Evolutionary conservation across 92 coral and sea anemone species (phyloP).

Genomic region (Blastomussa wellsi): DNA sequence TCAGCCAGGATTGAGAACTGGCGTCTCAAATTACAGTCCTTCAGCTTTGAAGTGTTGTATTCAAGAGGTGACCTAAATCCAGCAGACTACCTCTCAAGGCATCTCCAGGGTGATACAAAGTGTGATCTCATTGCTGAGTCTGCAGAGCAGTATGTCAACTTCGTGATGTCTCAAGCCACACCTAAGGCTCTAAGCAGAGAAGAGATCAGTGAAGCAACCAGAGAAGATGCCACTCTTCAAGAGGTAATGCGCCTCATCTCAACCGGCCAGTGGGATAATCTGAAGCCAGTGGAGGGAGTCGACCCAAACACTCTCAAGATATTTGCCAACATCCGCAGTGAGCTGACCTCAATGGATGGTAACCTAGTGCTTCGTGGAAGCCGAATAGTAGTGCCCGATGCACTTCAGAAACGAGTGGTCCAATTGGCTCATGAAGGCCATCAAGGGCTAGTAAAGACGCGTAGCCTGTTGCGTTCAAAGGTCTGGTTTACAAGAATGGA

Average conservation of each 20-base stretch:
- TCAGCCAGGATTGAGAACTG: conserved; percentile 45
- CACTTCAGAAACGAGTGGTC: too few relatives aligned
- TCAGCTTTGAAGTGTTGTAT: conserved; percentile 30
- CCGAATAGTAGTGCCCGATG: too few relatives aligned
- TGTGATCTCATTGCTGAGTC: conserved; percentile 36
- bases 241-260: too few relatives aligned
- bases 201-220: too few relatives aligned
- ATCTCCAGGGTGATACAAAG: conserved; percentile 38
- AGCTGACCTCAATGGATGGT: conserved; percentile 49
- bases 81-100: conserved; percentile 44
- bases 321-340: conserved; percentile 47
- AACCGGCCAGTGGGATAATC: too few relatives aligned
- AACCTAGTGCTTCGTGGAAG: too few relatives aligned
- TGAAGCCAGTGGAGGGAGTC: conserved; percentile 42
- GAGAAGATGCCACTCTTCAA: too few relatives aligned
- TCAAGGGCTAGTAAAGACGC: too few relatives aligned
- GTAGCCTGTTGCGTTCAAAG: conserved; percentile 30
- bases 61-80: conserved; percentile 49
- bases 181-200: conserved; percentile 45
- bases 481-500: conserved; percentile 50
- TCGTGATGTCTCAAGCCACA: conserved; percentile 40
- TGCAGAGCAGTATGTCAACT: conserved; percentile 47
- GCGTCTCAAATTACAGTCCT: conserved; percentile 38
- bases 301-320: conserved; percentile 37
- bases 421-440: too few relatives aligned